A percentile compares a stretch with the other conserved stretches of the same genome.
Conservation (phyloP, 1,140 invertebrate genomes). For the Zaprionus vittiger region DNA sequence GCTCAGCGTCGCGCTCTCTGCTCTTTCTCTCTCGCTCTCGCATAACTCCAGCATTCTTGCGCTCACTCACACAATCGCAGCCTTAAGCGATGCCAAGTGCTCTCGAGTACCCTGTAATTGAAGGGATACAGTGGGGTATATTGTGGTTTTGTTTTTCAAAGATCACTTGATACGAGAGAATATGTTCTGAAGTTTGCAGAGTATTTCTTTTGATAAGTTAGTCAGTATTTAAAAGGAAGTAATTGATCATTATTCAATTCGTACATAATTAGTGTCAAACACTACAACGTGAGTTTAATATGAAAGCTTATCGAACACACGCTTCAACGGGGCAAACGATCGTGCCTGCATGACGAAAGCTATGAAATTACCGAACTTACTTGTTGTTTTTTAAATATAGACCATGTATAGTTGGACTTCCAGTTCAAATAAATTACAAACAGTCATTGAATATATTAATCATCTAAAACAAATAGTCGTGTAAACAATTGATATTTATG, state of each 20-base stretch:
- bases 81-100: not conserved
- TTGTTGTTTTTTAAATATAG: not conserved
- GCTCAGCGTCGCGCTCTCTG: conserved; percentile 8
- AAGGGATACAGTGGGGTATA: not conserved
- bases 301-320: conserved; percentile 40
- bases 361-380: not conserved
- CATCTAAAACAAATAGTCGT: too few relatives aligned
- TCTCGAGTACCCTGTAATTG: not conserved
- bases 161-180: not conserved
- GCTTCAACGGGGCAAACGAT: conserved; percentile 39
- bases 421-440: too few relatives aligned
- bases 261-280: conserved; percentile 25
- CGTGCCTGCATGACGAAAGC: conserved; percentile 21
- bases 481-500: too few relatives aligned
- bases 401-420: too few relatives aligned
- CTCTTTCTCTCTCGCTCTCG: not conserved
- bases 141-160: not conserved
- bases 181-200: not conserved
- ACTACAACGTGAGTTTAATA: conserved; percentile 62
- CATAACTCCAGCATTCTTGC: not conserved
- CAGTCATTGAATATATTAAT: too few relatives aligned
- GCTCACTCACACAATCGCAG: conserved; percentile 6
- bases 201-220: not conserved
- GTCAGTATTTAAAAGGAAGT: not conserved
- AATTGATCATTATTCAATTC: conserved; percentile 9